Base-by-base conservation (phyloP, 2,113 vertebrate species). In the Galemys pyrenaicus region DNA sequence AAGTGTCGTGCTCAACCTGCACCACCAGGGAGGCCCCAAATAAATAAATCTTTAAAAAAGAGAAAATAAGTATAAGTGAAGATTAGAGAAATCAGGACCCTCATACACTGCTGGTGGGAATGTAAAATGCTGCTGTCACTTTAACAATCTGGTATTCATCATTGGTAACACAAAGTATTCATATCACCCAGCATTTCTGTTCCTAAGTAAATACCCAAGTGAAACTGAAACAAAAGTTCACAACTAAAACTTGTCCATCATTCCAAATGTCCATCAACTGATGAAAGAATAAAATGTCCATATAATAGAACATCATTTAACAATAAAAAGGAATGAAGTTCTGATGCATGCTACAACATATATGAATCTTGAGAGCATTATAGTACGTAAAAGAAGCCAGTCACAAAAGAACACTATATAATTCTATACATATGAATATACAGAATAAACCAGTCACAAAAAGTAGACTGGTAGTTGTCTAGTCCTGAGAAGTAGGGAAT, bases 111-210 rank as follows among this genome's bases (percentile, higher is more conserved):
- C 62, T 89, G 6, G 5, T 84, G 12, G 32, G 24, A n/a, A 85
- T 35, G 26, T 89, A 73, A 62, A 49, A 78, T 73, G 60, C n/a
- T 51, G 7, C n/a, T 32, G 39, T 13, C 30, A 68, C 9, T 82
- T 20, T 84, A 81, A 92, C 32, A 84, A 64, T 71, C 64, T 79
- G 65, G 65, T n/a, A 80, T 94, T 89, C 51, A 80, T 78, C 71
- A 78, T 62, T 81, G 32, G 28, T 81, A 62, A 71, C 41, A 93
- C 78, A 35, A 32, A 49, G 20, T 78, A 77, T 65, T 77, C 79
- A 70, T 41, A 78, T 78, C 60, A 78, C 71, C 79, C 41, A 62
- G 17, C 49, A 94, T 84, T 77, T 70, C 70, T 89, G 71, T 44
- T 44, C 44, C 44, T 44, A 44, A 5, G 44, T 44, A 92, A 84